Percentiles rank a stretch among this genome's conserved stretches.
These are phyloP conservation scores for Bradypodion ventrale DNA, from an alignment of 2,797 vertebrate genomes.

Conservation along the genomic window DNA sequence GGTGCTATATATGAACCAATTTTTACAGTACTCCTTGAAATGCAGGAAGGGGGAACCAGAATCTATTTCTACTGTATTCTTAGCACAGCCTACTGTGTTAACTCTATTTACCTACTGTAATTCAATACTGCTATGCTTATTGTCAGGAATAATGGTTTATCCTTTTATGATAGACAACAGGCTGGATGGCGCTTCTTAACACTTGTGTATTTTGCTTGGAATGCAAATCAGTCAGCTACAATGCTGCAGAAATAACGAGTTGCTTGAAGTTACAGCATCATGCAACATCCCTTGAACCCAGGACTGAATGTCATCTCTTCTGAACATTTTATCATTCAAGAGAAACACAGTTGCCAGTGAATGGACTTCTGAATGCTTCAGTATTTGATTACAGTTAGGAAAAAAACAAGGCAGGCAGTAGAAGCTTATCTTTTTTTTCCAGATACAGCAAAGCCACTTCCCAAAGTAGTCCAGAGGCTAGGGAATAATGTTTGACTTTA, in stretches of 20 bases:
- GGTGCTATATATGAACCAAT: not conserved
- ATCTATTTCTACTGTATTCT: conserved; percentile 41
- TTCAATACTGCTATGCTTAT: conserved; percentile 32
- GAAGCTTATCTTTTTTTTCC: not conserved
- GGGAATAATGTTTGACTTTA: not conserved
- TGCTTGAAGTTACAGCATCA: conserved; percentile 44
- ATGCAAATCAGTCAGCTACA: conserved; percentile 22
- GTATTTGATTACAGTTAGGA: conserved; percentile 9
- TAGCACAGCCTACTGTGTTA: conserved; percentile 8
- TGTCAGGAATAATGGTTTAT: conserved; percentile 36
- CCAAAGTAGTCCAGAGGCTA: conserved; percentile 10
- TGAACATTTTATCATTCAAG: conserved; percentile 5
- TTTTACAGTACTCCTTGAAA: conserved; percentile 37
- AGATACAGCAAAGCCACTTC: not conserved
- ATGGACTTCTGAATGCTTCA: not conserved
- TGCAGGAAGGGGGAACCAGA: conserved; percentile 26
- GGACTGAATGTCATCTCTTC: not conserved
- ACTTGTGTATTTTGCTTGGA: conserved; percentile 35
- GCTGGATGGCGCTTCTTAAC: conserved; percentile 43
- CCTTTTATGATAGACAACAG: conserved; percentile 42
- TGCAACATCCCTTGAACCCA: conserved; percentile 31
- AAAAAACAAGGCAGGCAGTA: not conserved
- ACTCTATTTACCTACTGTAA: conserved; percentile 41
- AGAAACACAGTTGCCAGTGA: not conserved
- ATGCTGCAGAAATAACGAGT: conserved; percentile 45